Percentiles rank a stretch among this genome's conserved stretches.
Conservation (phyloP, 2,113 vertebrate species). For the Pseudopipra pipra region DNA sequence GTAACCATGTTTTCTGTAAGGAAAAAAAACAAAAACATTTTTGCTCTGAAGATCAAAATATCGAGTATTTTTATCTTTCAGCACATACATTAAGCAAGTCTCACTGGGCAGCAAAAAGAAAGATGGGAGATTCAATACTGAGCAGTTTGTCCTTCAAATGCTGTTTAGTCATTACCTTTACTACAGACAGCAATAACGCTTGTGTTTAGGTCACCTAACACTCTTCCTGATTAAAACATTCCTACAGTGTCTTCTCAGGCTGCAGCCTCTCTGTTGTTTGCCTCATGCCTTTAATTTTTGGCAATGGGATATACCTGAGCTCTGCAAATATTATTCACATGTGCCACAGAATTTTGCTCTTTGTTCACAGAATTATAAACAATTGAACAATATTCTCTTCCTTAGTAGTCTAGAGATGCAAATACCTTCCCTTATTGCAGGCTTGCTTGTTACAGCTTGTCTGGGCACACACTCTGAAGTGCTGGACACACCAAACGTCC, state of each 20-base stretch:
- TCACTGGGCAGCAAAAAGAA: neutral
- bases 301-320: neutral
- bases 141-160: slow-evolving; percentile 26
- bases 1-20: neutral
- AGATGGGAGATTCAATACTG: neutral
- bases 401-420: neutral
- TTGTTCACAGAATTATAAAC: neutral
- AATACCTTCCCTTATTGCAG: neutral
- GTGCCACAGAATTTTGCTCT: neutral
- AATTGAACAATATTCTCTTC: neutral
- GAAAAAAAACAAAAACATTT: neutral
- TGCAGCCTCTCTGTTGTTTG: neutral
- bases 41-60: neutral
- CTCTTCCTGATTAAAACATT: neutral
- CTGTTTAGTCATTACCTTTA: neutral
- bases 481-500: neutral
- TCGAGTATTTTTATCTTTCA: neutral
- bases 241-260: neutral
- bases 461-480: neutral
- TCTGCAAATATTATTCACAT: neutral
- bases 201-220: neutral
- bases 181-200: neutral
- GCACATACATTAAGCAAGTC: neutral
- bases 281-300: neutral
- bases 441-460: neutral